A percentile compares a stretch with the other conserved stretches of the same genome.
phyloP scores from a whole-genome alignment of 2,113 vertebrate species.

The Lonchura striata region DNA sequence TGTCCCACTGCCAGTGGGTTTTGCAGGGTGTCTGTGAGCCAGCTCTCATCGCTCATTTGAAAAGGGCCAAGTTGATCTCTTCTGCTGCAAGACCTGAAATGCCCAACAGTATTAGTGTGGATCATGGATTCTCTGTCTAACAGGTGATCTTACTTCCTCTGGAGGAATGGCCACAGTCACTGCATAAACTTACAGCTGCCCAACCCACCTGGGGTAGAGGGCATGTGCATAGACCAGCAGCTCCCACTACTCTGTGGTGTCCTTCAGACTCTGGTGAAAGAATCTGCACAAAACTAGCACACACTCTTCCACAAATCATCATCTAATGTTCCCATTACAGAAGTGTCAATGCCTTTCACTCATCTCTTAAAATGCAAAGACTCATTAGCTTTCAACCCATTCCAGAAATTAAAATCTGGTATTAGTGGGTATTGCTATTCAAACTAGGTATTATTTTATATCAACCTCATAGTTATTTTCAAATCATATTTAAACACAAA shows the following conservation, averaged over 20 bases:
- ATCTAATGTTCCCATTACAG: fast-evolving
- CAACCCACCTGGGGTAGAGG: background rate
- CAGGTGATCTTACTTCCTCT: background rate
- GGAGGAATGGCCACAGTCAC: background rate
- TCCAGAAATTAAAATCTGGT: background rate
- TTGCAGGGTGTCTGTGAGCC: slow-evolving; percentile 77
- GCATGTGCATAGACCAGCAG: fast-evolving
- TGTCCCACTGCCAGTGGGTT: slow-evolving; percentile 91
- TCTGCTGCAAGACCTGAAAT: slow-evolving; percentile 85
- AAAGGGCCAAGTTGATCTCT: slow-evolving; percentile 86
- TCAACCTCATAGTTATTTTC: background rate
- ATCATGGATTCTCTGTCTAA: background rate
- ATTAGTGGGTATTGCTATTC: background rate
- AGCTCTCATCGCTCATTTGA: slow-evolving; percentile 83
- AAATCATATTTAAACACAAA: background rate
- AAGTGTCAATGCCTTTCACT: background rate
- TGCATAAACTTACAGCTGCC: background rate
- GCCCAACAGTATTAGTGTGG: fast-evolving
- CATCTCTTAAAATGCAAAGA: background rate
- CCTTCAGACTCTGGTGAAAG: background rate
- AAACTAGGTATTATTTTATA: background rate
- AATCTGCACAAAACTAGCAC: background rate
- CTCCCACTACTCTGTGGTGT: background rate
- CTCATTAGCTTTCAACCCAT: background rate
- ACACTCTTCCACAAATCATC: background rate